phyloP scores from a whole-genome alignment of 2,888 invertebrate genomes.

The Eupithecia inturbata region DNA sequence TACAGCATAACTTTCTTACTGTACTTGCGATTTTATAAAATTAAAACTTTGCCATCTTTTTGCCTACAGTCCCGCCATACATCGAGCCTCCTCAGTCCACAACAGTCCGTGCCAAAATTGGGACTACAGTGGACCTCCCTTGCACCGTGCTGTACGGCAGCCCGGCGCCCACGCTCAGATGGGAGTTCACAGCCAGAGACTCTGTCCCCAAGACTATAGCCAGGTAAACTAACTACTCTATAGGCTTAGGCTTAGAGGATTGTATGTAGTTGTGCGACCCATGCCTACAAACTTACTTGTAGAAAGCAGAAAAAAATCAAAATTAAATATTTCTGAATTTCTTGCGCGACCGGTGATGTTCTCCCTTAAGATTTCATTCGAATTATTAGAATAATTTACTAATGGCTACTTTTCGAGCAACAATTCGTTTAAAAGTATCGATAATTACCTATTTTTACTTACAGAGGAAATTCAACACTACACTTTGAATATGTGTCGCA shows the following conservation, averaged over 20 bases:
- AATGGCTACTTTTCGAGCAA: neutral
- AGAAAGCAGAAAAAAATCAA: no score
- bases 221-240: neutral
- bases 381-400: no score
- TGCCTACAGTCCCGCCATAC: constrained; percentile 3
- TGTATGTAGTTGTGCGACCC: no score
- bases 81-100: neutral
- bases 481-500: constrained; percentile 2
- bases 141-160: constrained; percentile 5
- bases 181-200: neutral
- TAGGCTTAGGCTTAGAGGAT: no score
- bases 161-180: neutral
- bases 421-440: neutral
- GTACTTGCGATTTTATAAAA: neutral
- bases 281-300: no score
- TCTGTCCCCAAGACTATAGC: constrained; percentile 2
- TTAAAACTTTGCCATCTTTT: neutral
- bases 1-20: neutral
- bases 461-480: neutral
- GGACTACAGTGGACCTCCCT: neutral
- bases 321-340: no score
- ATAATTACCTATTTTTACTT: neutral
- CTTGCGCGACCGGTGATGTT: no score
- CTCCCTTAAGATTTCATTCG: no score
- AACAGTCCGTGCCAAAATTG: neutral